Evolutionary conservation across 2,113 vertebrate genomes (phyloP).

Genomic region (Peromyscus polionotus): DNA sequence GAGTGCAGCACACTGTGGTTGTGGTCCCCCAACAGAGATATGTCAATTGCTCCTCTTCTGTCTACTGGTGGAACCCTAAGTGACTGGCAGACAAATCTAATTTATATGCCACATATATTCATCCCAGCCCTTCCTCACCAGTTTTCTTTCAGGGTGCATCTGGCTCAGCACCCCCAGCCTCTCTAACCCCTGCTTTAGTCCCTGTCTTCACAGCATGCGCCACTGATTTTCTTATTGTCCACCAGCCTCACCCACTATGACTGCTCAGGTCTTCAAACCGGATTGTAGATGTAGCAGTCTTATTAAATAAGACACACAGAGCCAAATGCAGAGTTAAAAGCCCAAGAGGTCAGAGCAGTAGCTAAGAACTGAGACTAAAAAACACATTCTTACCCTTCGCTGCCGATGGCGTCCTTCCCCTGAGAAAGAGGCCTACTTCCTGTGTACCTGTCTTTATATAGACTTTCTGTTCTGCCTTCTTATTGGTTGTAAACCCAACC

Average conservation of each 20-base stretch:
- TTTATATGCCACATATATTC: not conserved
- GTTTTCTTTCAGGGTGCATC: not conserved
- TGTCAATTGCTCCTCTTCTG: not conserved
- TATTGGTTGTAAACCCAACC: too few relatives aligned
- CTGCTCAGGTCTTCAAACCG: not conserved
- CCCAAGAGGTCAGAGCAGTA: too few relatives aligned
- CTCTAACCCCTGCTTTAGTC: not conserved
- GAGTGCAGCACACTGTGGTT: not conserved
- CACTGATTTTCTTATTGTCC: slow-evolving; percentile 14
- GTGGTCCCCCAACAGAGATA: not conserved
- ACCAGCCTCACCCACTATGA: not conserved
- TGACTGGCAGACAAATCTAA: not conserved
- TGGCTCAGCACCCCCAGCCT: not conserved
- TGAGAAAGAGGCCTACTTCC: too few relatives aligned
- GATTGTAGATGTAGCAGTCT: too few relatives aligned
- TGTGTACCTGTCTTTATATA: too few relatives aligned
- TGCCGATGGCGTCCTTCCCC: too few relatives aligned
- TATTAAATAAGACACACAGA: too few relatives aligned
- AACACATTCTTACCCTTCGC: too few relatives aligned
- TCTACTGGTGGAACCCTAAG: not conserved
- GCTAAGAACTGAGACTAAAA: too few relatives aligned
- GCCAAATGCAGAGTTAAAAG: too few relatives aligned
- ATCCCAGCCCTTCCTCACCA: not conserved
- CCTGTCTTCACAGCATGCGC: not conserved
- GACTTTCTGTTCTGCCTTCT: too few relatives aligned